phyloP scores from a whole-genome alignment of 2,797 vertebrate species.

The Chelon labrosus region DNA sequence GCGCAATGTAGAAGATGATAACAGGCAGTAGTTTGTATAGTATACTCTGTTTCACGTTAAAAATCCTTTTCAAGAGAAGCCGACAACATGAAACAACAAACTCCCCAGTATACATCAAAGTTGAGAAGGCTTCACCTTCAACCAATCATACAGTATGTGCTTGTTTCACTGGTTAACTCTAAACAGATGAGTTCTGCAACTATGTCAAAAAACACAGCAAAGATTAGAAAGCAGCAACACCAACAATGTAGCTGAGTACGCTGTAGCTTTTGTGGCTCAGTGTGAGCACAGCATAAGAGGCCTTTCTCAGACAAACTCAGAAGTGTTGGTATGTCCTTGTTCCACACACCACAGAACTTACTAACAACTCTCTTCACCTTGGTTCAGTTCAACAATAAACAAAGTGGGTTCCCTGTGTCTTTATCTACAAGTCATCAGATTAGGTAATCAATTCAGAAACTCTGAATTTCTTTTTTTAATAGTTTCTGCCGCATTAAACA shows the following conservation, averaged over 20 bases:
- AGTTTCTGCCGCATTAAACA: conserved; percentile 11
- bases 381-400: not conserved
- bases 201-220: no score
- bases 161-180: no score
- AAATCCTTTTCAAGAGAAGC: no score
- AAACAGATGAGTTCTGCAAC: no score
- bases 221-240: no score
- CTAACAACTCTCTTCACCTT: not conserved
- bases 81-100: no score
- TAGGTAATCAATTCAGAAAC: conserved; percentile 16
- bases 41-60: no score
- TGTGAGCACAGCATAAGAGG: not conserved
- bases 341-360: not conserved
- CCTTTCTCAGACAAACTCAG: not conserved
- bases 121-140: no score
- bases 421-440: conserved; percentile 7
- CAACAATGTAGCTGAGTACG: no score
- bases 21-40: no score
- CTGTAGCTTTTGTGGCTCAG: no score
- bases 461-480: not conserved
- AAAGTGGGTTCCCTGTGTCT: not conserved
- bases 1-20: not conserved
- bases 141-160: not conserved
- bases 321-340: not conserved
- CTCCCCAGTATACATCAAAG: no score